phyloP scores from a whole-genome alignment of 2,888 invertebrate genomes.

The Mesochorus sp. region DNA sequence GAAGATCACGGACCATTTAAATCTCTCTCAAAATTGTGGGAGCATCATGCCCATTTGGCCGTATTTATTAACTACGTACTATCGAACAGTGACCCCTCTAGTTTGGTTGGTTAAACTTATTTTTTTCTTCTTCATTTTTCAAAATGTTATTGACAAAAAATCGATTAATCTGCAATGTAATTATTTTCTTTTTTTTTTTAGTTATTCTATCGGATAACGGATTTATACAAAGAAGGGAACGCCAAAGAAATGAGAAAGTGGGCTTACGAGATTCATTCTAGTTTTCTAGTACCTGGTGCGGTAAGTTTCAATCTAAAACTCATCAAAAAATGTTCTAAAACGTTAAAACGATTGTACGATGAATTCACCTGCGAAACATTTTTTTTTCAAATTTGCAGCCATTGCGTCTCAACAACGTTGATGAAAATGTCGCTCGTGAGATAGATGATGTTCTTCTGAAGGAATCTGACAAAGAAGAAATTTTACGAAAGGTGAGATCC shows the following conservation, averaged over 20 bases:
- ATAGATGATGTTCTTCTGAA: constrained; percentile 93
- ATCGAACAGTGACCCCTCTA: constrained; percentile 91
- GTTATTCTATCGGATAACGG: constrained; percentile 95
- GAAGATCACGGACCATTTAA: constrained; percentile 96
- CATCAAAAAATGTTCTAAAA: background rate
- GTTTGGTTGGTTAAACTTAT: constrained; percentile 83
- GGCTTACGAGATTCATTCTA: constrained; percentile 99
- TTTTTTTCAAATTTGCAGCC: constrained; percentile 85
- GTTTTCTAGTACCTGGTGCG: constrained; percentile 95
- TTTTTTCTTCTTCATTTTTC: constrained; percentile 4
- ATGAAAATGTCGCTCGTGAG: constrained; percentile 94
- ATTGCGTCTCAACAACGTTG: constrained; percentile 89
- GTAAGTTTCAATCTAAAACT: constrained; percentile 83
- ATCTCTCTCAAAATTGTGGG: constrained; percentile 90
- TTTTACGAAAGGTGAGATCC: constrained; percentile 90
- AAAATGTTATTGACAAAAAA: background rate
- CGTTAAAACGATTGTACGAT: too few species aligned
- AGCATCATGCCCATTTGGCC: constrained; percentile 95
- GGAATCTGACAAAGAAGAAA: constrained; percentile 95
- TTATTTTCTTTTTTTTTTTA: constrained; percentile 75
- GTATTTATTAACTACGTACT: constrained; percentile 96
- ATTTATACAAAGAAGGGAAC: constrained; percentile 93
- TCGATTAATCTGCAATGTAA: constrained; percentile 14
- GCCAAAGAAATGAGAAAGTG: constrained; percentile 97
- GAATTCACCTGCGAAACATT: too few species aligned